Evolutionary conservation across 2,888 invertebrate genomes (phyloP).

Genomic region (Campopleginae sp.): DNA sequence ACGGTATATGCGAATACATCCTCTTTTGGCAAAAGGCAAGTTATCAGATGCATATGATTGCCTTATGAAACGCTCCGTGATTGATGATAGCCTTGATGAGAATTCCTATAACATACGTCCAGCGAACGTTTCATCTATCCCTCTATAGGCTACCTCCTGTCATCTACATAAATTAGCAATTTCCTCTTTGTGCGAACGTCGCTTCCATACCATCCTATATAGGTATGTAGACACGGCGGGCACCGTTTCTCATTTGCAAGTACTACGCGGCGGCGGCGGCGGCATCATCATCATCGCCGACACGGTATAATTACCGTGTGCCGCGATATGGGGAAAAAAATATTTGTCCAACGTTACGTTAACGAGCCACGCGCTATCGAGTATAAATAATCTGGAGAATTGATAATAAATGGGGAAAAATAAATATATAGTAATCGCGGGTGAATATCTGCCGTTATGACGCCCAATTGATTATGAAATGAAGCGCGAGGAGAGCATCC

Average conservation of each 20-base stretch:
- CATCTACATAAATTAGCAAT: slow-evolving; percentile 69
- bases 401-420: slow-evolving; percentile 62
- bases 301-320: slow-evolving; percentile 36
- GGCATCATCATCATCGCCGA: slow-evolving; percentile 40
- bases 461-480: slow-evolving; percentile 80
- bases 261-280: slow-evolving; percentile 45
- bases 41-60: slow-evolving; percentile 61
- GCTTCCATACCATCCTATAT: slow-evolving; percentile 49
- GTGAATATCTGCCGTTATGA: slow-evolving; percentile 9
- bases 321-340: not conserved
- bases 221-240: slow-evolving; percentile 19
- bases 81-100: slow-evolving; percentile 60
- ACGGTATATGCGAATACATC: slow-evolving; percentile 24
- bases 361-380: not conserved
- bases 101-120: slow-evolving; percentile 57
- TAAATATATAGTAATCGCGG: slow-evolving; percentile 10
- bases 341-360: not conserved
- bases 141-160: slow-evolving; percentile 53
- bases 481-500: slow-evolving; percentile 27
- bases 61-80: slow-evolving; percentile 50
- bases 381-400: not conserved
- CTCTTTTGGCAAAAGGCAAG: slow-evolving; percentile 18
- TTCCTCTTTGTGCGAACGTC: slow-evolving; percentile 63
- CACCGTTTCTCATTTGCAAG: slow-evolving; percentile 56
- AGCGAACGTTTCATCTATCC: not conserved